Base-by-base conservation (phyloP, 2,888 invertebrate species). In the Sicus ferrugineus region DNA sequence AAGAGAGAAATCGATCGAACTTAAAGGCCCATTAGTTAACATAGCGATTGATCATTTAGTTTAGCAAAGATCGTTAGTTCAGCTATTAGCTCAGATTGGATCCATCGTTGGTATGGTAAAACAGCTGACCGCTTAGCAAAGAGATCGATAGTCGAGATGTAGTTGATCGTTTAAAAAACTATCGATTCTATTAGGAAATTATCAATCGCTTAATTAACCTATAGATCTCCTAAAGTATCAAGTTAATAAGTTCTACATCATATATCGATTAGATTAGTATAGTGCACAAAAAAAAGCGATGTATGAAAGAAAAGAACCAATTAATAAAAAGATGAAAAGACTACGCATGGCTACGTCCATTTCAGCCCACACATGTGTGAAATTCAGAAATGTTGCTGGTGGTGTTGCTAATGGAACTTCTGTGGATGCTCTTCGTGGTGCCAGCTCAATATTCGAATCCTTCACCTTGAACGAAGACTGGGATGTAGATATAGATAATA, bases 391-490 rank as follows among this genome's bases (percentile, higher is more conserved):
- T 14, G 34, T 34, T 16, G 42, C n/a, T 16, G 42, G 14, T 42
- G 34, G 30, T 50, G 3, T 23, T 0, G 68, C 69, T 58, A 69
- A 64, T 38, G 72, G 64, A n/a, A n/a, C n/a, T 2, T 7, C n/a
- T 42, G 14, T 42, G 26, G 69, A 72, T 65, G 69, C 68, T 72
- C 9, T 26, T 31, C 62, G 46, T 30, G 52, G 67, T 73, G 42
- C 30, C 30, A 26, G 14, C 14, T 66, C 38, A 59, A 74, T 77
- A 5, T 73, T 26, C 14, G 80, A 69, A 3, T 79, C 75, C 30
- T 77, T 73, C 9, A 82, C 73, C 9, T 77, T 75, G 54, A 83
- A 84, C 0, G 84, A 83, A 3, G 84, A 81, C 62, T 77, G 71
- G 1, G 83, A 83, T 9, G 72, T 73, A 48, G 75, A 83, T 61